Evolutionary conservation across 1,140 invertebrate genomes (phyloP).

Genomic region (Neodiprion fabricii): DNA sequence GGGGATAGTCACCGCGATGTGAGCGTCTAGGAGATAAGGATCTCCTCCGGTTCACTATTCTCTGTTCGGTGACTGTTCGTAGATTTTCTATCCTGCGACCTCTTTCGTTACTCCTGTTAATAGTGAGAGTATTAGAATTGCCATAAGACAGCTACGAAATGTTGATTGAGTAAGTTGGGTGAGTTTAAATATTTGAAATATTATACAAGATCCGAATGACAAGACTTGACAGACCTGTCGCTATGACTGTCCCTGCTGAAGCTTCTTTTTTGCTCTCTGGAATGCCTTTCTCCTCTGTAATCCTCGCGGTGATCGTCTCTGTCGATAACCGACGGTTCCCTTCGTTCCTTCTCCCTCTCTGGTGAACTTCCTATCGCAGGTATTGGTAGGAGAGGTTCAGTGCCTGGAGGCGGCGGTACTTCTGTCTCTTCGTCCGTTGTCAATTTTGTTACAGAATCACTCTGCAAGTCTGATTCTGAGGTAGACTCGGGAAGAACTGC

Average conservation of each 20-base stretch:
- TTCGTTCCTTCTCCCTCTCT: neutral
- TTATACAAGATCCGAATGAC: neutral
- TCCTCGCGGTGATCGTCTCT: constrained; percentile 29
- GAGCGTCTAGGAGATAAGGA: constrained; percentile 53
- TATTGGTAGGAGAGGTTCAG: constrained; percentile 57
- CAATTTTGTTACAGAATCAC: constrained; percentile 43
- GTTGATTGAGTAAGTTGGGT: neutral
- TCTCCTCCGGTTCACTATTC: constrained; percentile 43
- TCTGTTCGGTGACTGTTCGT: constrained; percentile 27
- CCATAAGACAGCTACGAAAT: neutral
- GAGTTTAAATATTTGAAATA: too few species aligned
- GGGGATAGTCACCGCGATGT: constrained; percentile 48
- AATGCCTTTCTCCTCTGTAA: constrained; percentile 42
- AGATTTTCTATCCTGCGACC: constrained; percentile 51
- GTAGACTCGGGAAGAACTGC: constrained; percentile 43
- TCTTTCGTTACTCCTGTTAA: constrained; percentile 45
- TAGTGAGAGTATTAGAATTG: neutral
- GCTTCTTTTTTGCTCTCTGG: constrained; percentile 52
- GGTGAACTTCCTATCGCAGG: constrained; percentile 42
- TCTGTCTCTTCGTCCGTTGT: constrained; percentile 51
- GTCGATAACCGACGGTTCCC: constrained; percentile 32
- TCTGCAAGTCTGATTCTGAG: constrained; percentile 42
- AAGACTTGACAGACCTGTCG: constrained; percentile 43
- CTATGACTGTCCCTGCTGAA: constrained; percentile 56
- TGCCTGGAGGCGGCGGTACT: constrained; percentile 58